Evolutionary conservation across 2,888 invertebrate genomes (phyloP), one percentile per base, ranked within the genome.

Genomic region (Melanchra persicariae): DNA sequence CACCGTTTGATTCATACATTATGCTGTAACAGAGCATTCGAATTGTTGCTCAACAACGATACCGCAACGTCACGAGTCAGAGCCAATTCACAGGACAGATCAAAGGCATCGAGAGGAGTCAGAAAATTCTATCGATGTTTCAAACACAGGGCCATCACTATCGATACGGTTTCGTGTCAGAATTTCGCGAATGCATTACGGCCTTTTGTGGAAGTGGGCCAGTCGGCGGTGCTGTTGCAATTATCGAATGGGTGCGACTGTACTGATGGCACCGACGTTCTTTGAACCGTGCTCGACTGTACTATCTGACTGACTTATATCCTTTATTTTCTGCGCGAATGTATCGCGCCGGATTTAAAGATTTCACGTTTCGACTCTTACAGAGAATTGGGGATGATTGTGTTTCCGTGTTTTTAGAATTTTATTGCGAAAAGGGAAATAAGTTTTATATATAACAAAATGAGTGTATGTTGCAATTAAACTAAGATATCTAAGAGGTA

Each of bases 111-210:
- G 78, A 76, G 79, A 70, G 69, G 73, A 65, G 73, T 64, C 70
- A 64, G 76, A 76, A 84, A 81, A 83, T 81, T 81, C 69, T 84
- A 86, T 89, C 86, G 87, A 88, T 86, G 75, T 81, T 77, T 76
- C 78, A 70, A 81, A 74, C 70, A 81, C 72, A 74, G 70, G 74
- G 79, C 59, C 85, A 79, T 85, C 87, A 87, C 86, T 88, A 89
- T 77, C 74, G 81, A 83, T 85, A 83, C 64, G 64, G 83, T 81
- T 79, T 84, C 78, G 85, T 83, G 84, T 85, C 87, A 84, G 86
- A 89, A 89, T 88, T 89, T 87, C 77, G 87, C 86, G 87, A 90
- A 91, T 89, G 89, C 90, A 90, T 90, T 88, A 88, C 84, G 78
- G 86, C 85, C 87, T 89, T 88, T 87, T 87, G 87, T 87, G 85